phyloP scores from a whole-genome alignment of 1,140 invertebrate species.

The Goniozus legneri region DNA sequence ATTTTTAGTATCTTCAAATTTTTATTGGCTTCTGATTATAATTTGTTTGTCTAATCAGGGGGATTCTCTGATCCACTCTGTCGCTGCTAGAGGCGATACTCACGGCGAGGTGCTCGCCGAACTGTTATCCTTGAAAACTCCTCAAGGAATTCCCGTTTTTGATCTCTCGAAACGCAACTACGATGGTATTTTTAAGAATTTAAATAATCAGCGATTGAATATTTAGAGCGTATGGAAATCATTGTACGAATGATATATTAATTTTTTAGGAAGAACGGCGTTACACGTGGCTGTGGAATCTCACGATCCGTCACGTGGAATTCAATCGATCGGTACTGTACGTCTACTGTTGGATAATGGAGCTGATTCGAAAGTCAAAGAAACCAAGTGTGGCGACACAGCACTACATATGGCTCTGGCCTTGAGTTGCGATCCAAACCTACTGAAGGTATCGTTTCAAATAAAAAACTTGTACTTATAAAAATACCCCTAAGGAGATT shows the following conservation, averaged over 20 bases:
- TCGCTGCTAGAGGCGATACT: conserved; percentile 33
- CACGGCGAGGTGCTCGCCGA: conserved; percentile 31
- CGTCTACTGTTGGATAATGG: conserved; percentile 34
- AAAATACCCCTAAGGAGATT: not conserved
- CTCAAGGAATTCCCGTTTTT: conserved; percentile 32
- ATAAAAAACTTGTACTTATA: not conserved
- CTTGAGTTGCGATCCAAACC: conserved; percentile 26
- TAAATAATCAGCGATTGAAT: not conserved
- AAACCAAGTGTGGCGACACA: conserved; percentile 31
- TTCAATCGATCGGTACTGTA: conserved; percentile 21
- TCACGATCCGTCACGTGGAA: conserved; percentile 19
- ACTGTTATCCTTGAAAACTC: conserved; percentile 31
- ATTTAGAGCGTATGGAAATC: not conserved
- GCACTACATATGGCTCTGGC: conserved; percentile 37
- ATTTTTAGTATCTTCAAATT: not conserved
- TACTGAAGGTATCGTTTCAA: conserved; percentile 34
- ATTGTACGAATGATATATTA: not conserved
- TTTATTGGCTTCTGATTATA: not conserved
- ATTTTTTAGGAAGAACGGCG: conserved; percentile 33
- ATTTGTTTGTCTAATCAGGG: conserved; percentile 23
- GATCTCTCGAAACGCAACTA: conserved; percentile 37
- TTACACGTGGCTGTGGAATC: conserved; percentile 37
- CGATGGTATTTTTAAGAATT: conserved; percentile 28
- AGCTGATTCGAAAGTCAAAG: conserved; percentile 26
- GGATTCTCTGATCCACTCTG: conserved; percentile 35